Evolutionary conservation across 2,888 invertebrate species (phyloP).

Genomic region (Tupiocoris notatus): DNA sequence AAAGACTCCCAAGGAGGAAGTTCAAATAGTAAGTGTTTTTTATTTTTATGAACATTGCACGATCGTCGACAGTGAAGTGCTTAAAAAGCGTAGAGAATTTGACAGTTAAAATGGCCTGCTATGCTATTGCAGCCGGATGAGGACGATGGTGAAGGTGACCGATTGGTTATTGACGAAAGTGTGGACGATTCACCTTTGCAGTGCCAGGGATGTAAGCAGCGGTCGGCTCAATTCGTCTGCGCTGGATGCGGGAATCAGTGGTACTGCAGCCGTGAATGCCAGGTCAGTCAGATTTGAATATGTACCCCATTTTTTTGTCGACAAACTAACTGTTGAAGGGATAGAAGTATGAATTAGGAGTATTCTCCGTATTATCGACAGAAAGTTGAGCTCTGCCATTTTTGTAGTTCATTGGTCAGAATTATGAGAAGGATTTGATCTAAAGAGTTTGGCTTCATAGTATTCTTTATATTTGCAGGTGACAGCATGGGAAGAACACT

Average conservation of each 20-base stretch:
- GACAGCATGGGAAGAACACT: conserved; percentile 83
- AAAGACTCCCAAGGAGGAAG: conserved; percentile 49
- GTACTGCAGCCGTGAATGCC: conserved; percentile 92
- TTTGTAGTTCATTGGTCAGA: too few species aligned
- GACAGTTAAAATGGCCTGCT: too few species aligned
- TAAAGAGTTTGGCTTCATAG: too few species aligned
- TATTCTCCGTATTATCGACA: too few species aligned
- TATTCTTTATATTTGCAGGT: too few species aligned
- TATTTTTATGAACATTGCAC: neutral
- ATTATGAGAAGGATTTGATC: too few species aligned
- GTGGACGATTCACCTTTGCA: conserved; percentile 59
- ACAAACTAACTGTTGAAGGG: too few species aligned
- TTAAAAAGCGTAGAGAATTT: too few species aligned
- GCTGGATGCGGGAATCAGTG: conserved; percentile 89
- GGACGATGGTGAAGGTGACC: conserved; percentile 57
- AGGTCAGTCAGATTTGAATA: conserved; percentile 66
- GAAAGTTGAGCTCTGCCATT: too few species aligned
- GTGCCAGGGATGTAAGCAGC: conserved; percentile 82
- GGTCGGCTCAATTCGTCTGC: conserved; percentile 82
- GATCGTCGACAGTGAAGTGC: too few species aligned
- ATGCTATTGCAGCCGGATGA: conserved; percentile 64
- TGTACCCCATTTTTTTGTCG: neutral
- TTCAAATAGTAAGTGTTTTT: conserved; percentile 46
- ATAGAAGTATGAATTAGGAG: too few species aligned
- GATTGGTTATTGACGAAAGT: conserved; percentile 57